Base-by-base conservation (phyloP, 2,113 vertebrate species). In the Gnathonemus longibarbis region DNA sequence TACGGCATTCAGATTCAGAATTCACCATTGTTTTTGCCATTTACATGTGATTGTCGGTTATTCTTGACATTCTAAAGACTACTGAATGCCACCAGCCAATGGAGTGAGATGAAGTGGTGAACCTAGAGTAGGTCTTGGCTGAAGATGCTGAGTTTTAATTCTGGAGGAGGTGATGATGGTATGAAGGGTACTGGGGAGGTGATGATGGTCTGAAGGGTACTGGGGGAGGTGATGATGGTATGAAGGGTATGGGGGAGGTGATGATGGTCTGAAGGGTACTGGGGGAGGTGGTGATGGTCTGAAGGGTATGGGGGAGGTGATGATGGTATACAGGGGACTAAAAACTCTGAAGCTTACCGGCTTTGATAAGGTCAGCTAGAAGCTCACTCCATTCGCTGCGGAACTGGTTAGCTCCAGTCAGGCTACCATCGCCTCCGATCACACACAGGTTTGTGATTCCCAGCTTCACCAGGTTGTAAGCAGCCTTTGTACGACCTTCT, bases 391-490 rank as follows among this genome's bases (percentile, higher is more conserved):
- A 99, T 93, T 99, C 98, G 0, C 95, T 96, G 0, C 97, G 96
- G 95, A 99, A 99, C 90, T 97, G 96, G 93, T 99, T 97, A 0
- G 98, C 98, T 0, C 98, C 98, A 0, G 98, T 99, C 91, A 99
- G 95, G 93, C 97, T 97, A 90, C 97, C 97, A 0, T 97, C 97
- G 0, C 97, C 97, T 0, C 97, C 97, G 1, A 97, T 97, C 66
- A 97, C 97, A 88, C 97, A 97, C 8, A 97, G 94, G 93, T 99
- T 99, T 92, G 98, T 99, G 94, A 99, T 98, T 85, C 97, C 97
- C 1, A 93, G 96, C 93, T 98, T 98, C 88, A 96, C 97, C 94
- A 99, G 89, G 92, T 99, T 98, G 10, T 90, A 94, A 19, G 98
- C 98, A 0, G 98, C 98, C 21, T 96, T 96, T 11, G 97, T 95